These are phyloP conservation scores for Cheilosia soror DNA, from an alignment of 2,888 invertebrate species.

Conservation along the genomic window DNA sequence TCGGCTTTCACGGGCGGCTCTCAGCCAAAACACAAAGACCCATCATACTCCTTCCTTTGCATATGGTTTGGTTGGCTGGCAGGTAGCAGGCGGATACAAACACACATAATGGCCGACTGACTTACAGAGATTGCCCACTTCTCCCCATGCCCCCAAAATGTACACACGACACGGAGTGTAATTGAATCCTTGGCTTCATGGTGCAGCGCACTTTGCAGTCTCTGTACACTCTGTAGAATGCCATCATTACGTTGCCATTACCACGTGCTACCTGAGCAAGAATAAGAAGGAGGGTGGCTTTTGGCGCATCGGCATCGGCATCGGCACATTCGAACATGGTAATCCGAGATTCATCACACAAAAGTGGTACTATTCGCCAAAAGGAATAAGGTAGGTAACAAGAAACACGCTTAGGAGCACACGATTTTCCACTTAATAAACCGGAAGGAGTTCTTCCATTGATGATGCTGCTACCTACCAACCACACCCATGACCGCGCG, in stretches of 20 bases:
- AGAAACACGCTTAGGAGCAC: slow-evolving; percentile 46
- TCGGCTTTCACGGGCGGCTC: slow-evolving; percentile 45
- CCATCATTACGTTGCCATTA: slow-evolving; percentile 58
- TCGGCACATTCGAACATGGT: slow-evolving; percentile 21
- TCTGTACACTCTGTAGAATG: slow-evolving; percentile 14
- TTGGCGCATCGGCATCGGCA: neutral
- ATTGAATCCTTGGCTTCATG: slow-evolving; percentile 69
- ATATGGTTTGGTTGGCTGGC: slow-evolving; percentile 12
- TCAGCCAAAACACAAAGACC: slow-evolving; percentile 55
- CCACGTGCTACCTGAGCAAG: slow-evolving; percentile 61
- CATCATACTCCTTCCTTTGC: slow-evolving; percentile 42
- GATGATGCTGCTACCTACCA: neutral
- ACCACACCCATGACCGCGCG: neutral
- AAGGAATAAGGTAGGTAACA: slow-evolving; percentile 8
- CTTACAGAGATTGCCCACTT: slow-evolving; percentile 31
- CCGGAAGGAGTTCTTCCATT: slow-evolving; percentile 50
- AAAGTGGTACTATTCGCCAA: slow-evolving; percentile 14
- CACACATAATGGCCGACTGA: slow-evolving; percentile 63
- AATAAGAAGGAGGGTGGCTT: slow-evolving; percentile 25
- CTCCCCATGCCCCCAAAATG: slow-evolving; percentile 4
- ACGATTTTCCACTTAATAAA: slow-evolving; percentile 72
- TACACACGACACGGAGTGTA: slow-evolving; percentile 34
- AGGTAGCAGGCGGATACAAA: neutral
- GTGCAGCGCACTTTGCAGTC: slow-evolving; percentile 62
- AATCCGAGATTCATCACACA: slow-evolving; percentile 58